These are phyloP conservation scores for Aradophagus sp. DNA, from an alignment of 1,140 invertebrate species.

Conservation along the genomic window DNA sequence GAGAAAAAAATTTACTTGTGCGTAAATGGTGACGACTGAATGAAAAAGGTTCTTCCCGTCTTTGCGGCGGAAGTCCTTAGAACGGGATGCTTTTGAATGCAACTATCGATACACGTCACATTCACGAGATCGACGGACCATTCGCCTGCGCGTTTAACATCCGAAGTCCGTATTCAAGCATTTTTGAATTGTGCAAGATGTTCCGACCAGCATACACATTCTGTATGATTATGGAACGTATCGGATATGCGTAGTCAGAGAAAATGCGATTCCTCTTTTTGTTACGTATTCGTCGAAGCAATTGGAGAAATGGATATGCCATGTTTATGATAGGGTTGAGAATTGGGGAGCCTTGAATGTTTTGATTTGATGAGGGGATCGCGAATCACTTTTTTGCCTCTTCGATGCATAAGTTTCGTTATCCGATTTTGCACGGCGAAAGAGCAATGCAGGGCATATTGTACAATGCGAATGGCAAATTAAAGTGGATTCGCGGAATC, in stretches of 20 bases:
- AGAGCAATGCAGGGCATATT: no score
- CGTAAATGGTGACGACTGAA: no score
- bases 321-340: conserved; percentile 19
- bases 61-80: no score
- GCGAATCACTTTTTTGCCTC: neutral
- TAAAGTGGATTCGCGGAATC: no score
- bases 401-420: conserved; percentile 6
- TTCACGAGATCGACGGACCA: conserved; percentile 25
- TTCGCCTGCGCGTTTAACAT: conserved; percentile 32
- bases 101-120: conserved; percentile 25
- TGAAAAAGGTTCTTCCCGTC: no score
- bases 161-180: conserved; percentile 28
- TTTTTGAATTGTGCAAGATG: conserved; percentile 24
- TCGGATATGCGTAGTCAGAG: conserved; percentile 26
- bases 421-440: no score
- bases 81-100: conserved; percentile 22
- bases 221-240: conserved; percentile 26
- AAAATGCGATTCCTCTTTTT: conserved; percentile 31
- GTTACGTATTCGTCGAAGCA: conserved; percentile 12
- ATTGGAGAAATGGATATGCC: conserved; percentile 24
- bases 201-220: conserved; percentile 1
- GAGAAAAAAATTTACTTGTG: no score
- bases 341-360: conserved; percentile 11
- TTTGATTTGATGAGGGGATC: conserved; percentile 10
- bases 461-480: no score